phyloP scores from a whole-genome alignment of 1,140 invertebrate genomes.

The Helicoverpa zea region DNA sequence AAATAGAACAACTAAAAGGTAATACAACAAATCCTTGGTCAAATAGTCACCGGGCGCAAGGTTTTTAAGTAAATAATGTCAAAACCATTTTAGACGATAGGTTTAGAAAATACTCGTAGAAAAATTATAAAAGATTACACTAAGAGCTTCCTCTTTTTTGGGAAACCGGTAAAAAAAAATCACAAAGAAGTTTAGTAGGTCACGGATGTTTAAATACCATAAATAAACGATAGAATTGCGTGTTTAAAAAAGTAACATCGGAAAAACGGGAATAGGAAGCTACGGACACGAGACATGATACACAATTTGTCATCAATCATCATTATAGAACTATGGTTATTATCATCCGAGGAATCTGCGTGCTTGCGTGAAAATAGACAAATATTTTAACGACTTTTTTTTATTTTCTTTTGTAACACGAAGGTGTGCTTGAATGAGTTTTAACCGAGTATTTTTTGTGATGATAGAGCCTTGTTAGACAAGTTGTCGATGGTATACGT shows the following conservation, averaged over 20 bases:
- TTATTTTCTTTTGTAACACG: background rate
- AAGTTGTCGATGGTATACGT: too few relatives aligned
- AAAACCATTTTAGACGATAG: too few relatives aligned
- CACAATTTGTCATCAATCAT: constrained; percentile 28
- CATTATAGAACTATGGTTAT: constrained; percentile 1
- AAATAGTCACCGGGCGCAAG: too few relatives aligned
- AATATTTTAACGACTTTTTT: background rate
- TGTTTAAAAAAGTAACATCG: constrained; percentile 8
- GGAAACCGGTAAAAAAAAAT: background rate
- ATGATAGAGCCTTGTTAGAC: too few relatives aligned
- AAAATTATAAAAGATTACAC: too few relatives aligned
- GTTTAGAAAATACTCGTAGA: too few relatives aligned
- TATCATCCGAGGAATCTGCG: constrained; percentile 4
- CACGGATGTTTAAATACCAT: background rate
- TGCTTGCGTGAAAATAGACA: background rate
- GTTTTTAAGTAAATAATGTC: too few relatives aligned
- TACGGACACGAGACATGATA: background rate
- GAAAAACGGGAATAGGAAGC: constrained; percentile 31
- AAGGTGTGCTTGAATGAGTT: background rate
- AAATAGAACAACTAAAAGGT: too few relatives aligned
- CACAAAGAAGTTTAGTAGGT: background rate
- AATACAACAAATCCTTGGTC: too few relatives aligned
- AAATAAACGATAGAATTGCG: background rate
- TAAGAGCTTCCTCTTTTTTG: too few relatives aligned
- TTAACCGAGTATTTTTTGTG: too few relatives aligned